These are phyloP conservation scores for Ascaphus truei DNA, from an alignment of 2,113 vertebrate genomes.

Conservation along the genomic window DNA sequence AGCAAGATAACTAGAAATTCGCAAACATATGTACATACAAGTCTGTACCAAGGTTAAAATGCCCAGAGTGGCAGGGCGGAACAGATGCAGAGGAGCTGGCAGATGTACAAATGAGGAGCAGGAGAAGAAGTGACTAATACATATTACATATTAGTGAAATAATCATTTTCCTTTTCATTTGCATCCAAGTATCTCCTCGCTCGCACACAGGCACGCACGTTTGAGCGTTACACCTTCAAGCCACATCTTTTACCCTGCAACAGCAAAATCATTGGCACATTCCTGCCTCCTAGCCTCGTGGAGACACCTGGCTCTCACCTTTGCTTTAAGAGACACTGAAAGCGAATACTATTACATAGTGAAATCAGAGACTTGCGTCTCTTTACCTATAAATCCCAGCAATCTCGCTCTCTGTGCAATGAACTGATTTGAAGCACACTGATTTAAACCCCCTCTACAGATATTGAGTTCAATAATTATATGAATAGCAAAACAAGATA, in stretches of 20 bases:
- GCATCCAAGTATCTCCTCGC: constrained; percentile 44
- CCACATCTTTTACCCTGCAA: background rate
- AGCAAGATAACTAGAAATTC: no score
- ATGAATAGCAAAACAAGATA: no score
- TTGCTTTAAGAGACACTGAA: constrained; percentile 18
- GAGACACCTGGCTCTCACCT: constrained; percentile 4
- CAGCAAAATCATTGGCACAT: background rate
- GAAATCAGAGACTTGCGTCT: constrained; percentile 18
- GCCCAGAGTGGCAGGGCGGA: constrained; percentile 62
- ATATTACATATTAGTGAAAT: constrained; percentile 76
- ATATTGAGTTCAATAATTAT: no score
- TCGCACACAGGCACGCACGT: background rate
- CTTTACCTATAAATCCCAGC: background rate
- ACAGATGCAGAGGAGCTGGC: constrained; percentile 77
- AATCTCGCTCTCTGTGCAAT: background rate
- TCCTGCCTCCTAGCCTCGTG: background rate
- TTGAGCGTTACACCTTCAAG: background rate
- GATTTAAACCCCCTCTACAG: no score
- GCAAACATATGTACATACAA: background rate
- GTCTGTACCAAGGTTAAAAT: constrained; percentile 73
- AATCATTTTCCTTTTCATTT: constrained; percentile 80
- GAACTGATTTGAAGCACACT: background rate
- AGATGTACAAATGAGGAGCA: constrained; percentile 76
- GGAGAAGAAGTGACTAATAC: constrained; percentile 80
- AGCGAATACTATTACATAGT: background rate